Percentiles rank a stretch among this genome's conserved stretches.
Evolutionary conservation across 2,113 vertebrate species (phyloP).

Genomic region (Lepisosteus oculatus): DNA sequence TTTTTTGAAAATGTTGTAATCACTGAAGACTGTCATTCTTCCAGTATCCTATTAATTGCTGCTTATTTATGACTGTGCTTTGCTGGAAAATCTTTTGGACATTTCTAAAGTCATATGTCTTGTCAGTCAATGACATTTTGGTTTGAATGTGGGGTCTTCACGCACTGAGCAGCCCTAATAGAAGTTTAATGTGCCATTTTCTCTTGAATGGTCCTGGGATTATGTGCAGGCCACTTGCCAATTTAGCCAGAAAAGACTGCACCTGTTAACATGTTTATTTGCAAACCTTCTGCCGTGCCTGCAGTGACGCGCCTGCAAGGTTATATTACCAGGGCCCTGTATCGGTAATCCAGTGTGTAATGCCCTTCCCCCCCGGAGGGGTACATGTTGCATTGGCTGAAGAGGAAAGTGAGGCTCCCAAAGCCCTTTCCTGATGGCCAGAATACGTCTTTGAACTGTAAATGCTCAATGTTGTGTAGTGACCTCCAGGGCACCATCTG

Average conservation of each 20-base stretch:
- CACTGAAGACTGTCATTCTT: too few relatives aligned
- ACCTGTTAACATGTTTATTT: background rate
- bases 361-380: background rate
- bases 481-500: too few relatives aligned
- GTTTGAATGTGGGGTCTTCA: too few relatives aligned
- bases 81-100: too few relatives aligned
- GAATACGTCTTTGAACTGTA: background rate
- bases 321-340: background rate
- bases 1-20: background rate
- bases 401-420: background rate
- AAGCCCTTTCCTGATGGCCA: background rate
- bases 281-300: background rate
- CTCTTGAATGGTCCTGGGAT: too few relatives aligned
- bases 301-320: background rate
- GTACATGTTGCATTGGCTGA: background rate
- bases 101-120: background rate
- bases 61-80: too few relatives aligned
- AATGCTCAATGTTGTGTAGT: too few relatives aligned
- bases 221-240: background rate
- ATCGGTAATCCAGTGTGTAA: background rate
- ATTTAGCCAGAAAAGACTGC: too few relatives aligned
- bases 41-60: too few relatives aligned
- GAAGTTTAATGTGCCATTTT: too few relatives aligned
- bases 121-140: background rate
- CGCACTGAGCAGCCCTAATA: too few relatives aligned